Conservation (phyloP, 2,113 vertebrate genomes). For the Colossoma macropomum region DNA sequence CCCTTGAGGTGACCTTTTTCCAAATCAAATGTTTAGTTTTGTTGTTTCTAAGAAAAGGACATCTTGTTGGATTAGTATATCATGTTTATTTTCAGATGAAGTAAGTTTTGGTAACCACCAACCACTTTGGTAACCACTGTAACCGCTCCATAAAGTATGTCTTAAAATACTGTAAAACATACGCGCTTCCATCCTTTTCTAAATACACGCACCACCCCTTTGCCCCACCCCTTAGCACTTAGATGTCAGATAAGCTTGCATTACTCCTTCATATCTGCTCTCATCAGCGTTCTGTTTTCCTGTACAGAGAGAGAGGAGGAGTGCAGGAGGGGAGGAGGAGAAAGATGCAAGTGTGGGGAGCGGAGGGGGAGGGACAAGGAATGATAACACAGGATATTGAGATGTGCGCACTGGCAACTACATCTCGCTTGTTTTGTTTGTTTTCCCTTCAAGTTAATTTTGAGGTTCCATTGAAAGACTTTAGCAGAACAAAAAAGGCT, state of each 20-base stretch:
- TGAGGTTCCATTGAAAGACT: background rate
- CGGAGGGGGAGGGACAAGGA: slow-evolving; percentile 24
- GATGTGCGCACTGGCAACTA: slow-evolving; percentile 9
- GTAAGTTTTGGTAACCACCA: slow-evolving; percentile 12
- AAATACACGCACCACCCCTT: background rate
- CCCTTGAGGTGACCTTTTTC: slow-evolving; percentile 48
- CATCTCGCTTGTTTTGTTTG: background rate
- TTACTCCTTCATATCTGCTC: slow-evolving; percentile 40
- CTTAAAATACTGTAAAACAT: background rate
- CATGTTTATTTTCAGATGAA: background rate
- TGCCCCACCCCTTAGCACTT: slow-evolving; percentile 15
- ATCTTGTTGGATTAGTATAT: background rate
- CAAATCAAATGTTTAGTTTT: background rate
- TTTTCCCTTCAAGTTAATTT: background rate
- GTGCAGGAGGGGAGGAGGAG: slow-evolving; percentile 35
- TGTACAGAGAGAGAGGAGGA: slow-evolving; percentile 11
- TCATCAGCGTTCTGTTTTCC: slow-evolving; percentile 44
- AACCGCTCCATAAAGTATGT: background rate
- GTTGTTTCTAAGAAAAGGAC: background rate
- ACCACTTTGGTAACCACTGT: too few relatives aligned
- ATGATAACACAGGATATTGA: slow-evolving; percentile 28
- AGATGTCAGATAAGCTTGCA: slow-evolving; percentile 53
- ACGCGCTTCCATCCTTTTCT: background rate
- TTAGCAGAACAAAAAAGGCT: background rate
- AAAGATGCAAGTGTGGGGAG: background rate